A percentile compares a stretch with the other conserved stretches of the same genome.
Conservation (phyloP, 2,888 invertebrate species). For the Tortricodes alternella region DNA sequence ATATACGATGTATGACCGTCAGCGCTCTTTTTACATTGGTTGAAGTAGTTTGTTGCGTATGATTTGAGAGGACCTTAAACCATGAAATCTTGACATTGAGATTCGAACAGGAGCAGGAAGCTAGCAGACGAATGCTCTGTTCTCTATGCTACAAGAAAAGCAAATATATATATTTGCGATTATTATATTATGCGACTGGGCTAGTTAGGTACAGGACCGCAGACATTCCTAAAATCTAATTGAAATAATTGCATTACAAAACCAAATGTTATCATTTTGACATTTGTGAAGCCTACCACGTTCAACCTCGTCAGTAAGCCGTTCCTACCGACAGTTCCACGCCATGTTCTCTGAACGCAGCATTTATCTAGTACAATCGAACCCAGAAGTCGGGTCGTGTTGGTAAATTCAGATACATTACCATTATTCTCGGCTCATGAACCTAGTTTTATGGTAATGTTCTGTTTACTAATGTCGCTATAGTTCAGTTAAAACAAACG, state of each 20-base stretch:
- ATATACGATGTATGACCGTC: no score
- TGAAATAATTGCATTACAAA: slow-evolving; percentile 10
- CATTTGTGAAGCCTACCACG: slow-evolving; percentile 31
- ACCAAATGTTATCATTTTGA: slow-evolving; percentile 18
- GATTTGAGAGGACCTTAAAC: no score
- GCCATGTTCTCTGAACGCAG: slow-evolving; percentile 43
- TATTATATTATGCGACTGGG: no score
- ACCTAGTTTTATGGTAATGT: slow-evolving; percentile 36
- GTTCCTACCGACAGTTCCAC: slow-evolving; percentile 42
- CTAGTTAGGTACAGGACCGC: neutral
- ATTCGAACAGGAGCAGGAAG: no score
- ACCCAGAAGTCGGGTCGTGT: slow-evolving; percentile 59
- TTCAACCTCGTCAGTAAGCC: slow-evolving; percentile 51
- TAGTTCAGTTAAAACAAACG: slow-evolving; percentile 4
- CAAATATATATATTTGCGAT: no score
- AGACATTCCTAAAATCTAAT: slow-evolving; percentile 1
- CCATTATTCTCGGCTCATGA: slow-evolving; percentile 38
- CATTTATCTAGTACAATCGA: slow-evolving; percentile 53
- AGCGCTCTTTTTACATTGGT: no score
- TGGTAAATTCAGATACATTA: slow-evolving; percentile 42
- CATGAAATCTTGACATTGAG: no score
- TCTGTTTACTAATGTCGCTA: slow-evolving; percentile 9
- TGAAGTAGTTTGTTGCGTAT: no score
- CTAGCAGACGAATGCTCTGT: no score
- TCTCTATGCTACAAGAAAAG: no score